phyloP scores from a whole-genome alignment of 1,140 invertebrate species.

The Sesamia nonagrioides region DNA sequence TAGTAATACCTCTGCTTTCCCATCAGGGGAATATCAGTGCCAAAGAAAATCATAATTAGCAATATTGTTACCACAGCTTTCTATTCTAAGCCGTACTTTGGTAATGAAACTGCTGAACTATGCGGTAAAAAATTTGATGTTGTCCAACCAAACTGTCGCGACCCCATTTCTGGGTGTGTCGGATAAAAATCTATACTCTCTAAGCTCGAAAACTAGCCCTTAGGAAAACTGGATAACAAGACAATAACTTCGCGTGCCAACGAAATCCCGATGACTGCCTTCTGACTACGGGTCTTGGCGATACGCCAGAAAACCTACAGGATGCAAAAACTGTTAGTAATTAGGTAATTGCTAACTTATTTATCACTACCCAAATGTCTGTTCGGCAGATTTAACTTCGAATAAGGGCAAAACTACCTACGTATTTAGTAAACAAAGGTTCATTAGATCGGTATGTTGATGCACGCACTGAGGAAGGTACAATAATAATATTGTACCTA shows the following conservation, averaged over 20 bases:
- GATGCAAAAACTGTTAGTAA: conserved; percentile 8
- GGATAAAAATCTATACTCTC: conserved; percentile 1
- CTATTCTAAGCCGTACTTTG: neutral
- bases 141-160: neutral
- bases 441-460: conserved; percentile 38
- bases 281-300: conserved; percentile 15
- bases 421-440: conserved; percentile 8
- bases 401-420: conserved; percentile 9
- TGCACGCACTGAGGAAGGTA: conserved; percentile 24
- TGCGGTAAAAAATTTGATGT: too few relatives aligned
- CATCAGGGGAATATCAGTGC: conserved; percentile 29
- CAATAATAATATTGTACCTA: neutral
- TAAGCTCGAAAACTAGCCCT: neutral
- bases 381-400: neutral
- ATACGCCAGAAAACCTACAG: conserved; percentile 11
- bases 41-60: conserved; percentile 4
- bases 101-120: too few relatives aligned
- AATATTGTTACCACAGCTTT: neutral
- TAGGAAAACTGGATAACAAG: neutral
- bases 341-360: neutral
- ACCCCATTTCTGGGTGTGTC: neutral
- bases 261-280: conserved; percentile 23
- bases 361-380: conserved; percentile 20
- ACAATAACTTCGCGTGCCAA: conserved; percentile 10
- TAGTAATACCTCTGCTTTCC: conserved; percentile 4